phyloP scores from a whole-genome alignment of 2,888 invertebrate genomes.

The Agonum fuliginosum region DNA sequence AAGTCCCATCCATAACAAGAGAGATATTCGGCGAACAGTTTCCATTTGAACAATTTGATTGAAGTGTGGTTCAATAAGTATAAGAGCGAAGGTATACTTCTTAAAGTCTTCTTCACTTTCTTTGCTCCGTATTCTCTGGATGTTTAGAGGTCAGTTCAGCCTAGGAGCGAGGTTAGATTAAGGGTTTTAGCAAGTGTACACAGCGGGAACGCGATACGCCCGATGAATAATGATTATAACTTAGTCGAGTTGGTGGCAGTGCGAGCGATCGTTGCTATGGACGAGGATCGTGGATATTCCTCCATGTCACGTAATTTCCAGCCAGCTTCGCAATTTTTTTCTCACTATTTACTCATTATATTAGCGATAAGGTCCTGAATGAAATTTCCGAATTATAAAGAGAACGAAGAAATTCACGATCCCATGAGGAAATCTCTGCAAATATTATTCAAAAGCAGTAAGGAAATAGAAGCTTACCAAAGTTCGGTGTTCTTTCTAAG shows the following conservation, averaged over 20 bases:
- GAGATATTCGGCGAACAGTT: conserved; percentile 16
- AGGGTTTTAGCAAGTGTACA: conserved; percentile 8
- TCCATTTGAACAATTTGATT: conserved; percentile 11
- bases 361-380: conserved; percentile 5
- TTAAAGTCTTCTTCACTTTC: not conserved
- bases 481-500: too few relatives aligned
- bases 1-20: not conserved
- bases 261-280: conserved; percentile 5
- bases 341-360: conserved; percentile 23
- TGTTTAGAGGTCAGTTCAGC: conserved; percentile 13
- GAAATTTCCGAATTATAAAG: conserved; percentile 11
- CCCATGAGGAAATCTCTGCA: not conserved
- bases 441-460: not conserved
- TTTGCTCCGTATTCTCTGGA: not conserved
- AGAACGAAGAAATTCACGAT: not conserved
- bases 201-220: conserved; percentile 30
- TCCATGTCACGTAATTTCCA: conserved; percentile 27
- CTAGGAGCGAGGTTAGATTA: not conserved
- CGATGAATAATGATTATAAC: conserved; percentile 39
- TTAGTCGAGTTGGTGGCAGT: conserved; percentile 27
- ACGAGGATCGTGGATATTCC: conserved; percentile 14
- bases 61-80: conserved; percentile 15
- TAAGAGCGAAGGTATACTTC: not conserved
- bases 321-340: conserved; percentile 14
- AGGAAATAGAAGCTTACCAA: too few relatives aligned